Evolutionary conservation across 2,797 vertebrate genomes (phyloP), one percentile per base, ranked within the genome.

Genomic region (Novumbra hubbsi): DNA sequence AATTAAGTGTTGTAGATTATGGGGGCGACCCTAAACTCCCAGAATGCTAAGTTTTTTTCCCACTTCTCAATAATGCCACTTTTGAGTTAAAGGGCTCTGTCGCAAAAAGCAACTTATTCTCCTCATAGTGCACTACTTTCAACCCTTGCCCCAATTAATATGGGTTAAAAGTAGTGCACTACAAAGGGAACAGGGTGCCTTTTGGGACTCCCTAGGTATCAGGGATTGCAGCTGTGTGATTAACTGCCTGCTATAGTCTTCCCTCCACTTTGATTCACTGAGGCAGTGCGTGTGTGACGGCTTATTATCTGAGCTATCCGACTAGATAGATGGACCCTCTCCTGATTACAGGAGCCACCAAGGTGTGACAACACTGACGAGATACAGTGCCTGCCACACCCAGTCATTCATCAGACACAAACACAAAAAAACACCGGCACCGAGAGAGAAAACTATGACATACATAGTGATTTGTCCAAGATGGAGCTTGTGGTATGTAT

Each of bases 181-280:
- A 6, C 55, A 12, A 24, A 27, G 55, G 55, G 55, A 60, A 60
- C 24, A 60, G 21, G 9, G 11, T 60, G 4, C 55, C 81, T 82
- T 80, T 80, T 74, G 68, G 65, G 80, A 60, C 6, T 24, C 11
- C 3, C 0, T 12, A 24, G 12, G 55, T 57, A 57, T 8, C 21
- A 24, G 5, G 62, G 62, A 65, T 16, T 30, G 63, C 30, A 32
- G 63, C 69, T 19, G 49, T 32, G 1, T 71, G 69, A 71, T 71
- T 30, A 71, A 71, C 34, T 5, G 49, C 28, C 30, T 71, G 19
- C 30, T 57, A 57, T 21, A 12, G 49, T 17, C 30, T 71, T 30
- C 50, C 34, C 50, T n/a, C 17, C 19, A 14, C 52, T 7, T 19
- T 57, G 19, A 71, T 70, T 70, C 52, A 57, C 28, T n/a, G 69